Conservation (phyloP, 2,113 vertebrate species). For the Oreochromis tanganicae region DNA sequence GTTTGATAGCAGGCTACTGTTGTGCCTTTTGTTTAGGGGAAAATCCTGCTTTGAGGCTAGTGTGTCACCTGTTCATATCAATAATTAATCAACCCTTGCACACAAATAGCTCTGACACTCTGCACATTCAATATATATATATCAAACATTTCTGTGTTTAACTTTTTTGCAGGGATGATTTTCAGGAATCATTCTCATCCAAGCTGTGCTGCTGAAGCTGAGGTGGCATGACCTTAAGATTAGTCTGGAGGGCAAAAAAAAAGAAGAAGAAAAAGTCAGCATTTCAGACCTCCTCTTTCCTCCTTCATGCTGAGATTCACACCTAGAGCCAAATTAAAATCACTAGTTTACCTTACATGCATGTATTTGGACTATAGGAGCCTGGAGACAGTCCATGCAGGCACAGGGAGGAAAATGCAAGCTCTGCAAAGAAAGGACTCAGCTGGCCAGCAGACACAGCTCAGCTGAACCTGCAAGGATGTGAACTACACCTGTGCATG, state of each 20-base stretch:
- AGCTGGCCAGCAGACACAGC: neutral
- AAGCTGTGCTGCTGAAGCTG: neutral
- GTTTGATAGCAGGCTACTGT: neutral
- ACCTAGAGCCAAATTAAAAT: neutral
- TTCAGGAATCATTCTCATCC: neutral
- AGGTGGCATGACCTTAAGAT: neutral
- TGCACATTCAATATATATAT: neutral
- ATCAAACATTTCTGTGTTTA: neutral
- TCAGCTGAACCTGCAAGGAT: neutral
- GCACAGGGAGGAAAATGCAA: neutral
- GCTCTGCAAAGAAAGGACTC: neutral
- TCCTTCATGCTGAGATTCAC: neutral
- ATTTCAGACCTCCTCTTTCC: neutral
- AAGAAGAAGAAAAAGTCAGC: neutral
- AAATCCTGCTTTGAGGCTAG: neutral
- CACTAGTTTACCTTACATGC: neutral
- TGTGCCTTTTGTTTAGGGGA: neutral
- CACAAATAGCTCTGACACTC: neutral
- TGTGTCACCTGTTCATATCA: neutral
- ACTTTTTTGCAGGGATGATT: neutral
- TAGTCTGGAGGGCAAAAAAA: neutral
- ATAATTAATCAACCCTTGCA: neutral
- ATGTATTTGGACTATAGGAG: neutral
- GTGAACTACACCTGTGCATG: neutral
- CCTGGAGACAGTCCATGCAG: neutral